Conservation (phyloP, 1,140 invertebrate species). For the Macrotrachela quadricornifera region DNA sequence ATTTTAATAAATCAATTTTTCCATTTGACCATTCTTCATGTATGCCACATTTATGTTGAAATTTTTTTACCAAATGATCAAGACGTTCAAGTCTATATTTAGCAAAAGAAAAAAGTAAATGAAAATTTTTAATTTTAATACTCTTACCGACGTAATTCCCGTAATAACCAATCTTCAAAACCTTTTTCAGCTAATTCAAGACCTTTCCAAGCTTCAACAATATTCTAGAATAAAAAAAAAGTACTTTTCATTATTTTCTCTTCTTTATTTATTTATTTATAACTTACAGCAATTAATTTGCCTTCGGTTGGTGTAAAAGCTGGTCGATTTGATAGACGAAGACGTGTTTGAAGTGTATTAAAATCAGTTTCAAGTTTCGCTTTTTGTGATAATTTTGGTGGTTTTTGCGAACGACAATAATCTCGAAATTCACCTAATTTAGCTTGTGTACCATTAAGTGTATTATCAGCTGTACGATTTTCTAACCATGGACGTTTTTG, state of each 20-base stretch:
- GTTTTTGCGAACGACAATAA: slow-evolving; percentile 91
- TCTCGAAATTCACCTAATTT: slow-evolving; percentile 94
- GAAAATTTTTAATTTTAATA: no score
- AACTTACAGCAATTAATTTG: slow-evolving; percentile 65
- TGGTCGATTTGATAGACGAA: slow-evolving; percentile 82
- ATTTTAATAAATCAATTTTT: slow-evolving; percentile 79
- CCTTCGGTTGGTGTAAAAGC: slow-evolving; percentile 97
- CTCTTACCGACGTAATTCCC: slow-evolving; percentile 63
- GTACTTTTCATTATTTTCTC: no score
- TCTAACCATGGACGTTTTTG: slow-evolving; percentile 95
- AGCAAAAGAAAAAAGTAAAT: no score
- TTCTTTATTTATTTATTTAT: no score
- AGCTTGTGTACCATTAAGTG: slow-evolving; percentile 79
- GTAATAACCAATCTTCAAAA: slow-evolving; percentile 94
- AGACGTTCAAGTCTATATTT: slow-evolving; percentile 56
- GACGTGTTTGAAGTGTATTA: slow-evolving; percentile 86
- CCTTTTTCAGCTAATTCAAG: slow-evolving; percentile 85
- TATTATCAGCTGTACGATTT: slow-evolving; percentile 88
- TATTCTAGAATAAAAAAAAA: slow-evolving; percentile 39
- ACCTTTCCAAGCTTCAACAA: slow-evolving; percentile 92
- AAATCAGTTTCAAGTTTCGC: slow-evolving; percentile 94
- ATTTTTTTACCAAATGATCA: slow-evolving; percentile 94
- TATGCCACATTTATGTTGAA: slow-evolving; percentile 96
- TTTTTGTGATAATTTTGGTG: slow-evolving; percentile 92
- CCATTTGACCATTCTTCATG: slow-evolving; percentile 95